Evolutionary conservation across 2,113 vertebrate species (phyloP).

Genomic region (Tretioscincus oriximinensis): DNA sequence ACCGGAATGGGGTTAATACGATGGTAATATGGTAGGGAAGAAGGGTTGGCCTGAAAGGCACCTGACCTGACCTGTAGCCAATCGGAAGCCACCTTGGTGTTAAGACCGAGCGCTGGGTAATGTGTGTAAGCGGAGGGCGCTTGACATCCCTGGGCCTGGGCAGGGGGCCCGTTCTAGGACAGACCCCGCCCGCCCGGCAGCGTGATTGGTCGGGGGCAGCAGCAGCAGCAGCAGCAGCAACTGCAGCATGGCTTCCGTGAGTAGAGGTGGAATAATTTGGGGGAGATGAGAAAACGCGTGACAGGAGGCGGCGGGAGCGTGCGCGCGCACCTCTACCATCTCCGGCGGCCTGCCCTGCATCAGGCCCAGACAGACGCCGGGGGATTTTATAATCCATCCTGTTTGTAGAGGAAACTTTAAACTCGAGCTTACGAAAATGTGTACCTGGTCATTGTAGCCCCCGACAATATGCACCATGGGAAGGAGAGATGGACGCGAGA

Average conservation of each 20-base stretch:
- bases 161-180: not conserved
- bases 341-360: not conserved
- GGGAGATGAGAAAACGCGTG: not conserved
- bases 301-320: not conserved
- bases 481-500: not conserved
- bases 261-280: not conserved
- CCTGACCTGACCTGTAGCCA: constrained; percentile 31
- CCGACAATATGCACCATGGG: not conserved
- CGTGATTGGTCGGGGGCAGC: not conserved
- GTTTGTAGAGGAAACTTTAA: not conserved
- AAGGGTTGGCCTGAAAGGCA: not conserved
- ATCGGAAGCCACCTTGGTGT: constrained; percentile 12
- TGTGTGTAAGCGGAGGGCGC: not conserved
- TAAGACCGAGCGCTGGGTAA: constrained; percentile 7
- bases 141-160: not conserved
- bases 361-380: not conserved
- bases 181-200: not conserved
- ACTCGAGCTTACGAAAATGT: too few species aligned
- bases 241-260: constrained; percentile 26
- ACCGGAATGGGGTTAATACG: too few species aligned
- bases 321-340: too few species aligned
- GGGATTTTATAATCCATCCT: not conserved
- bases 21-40: not conserved
- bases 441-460: not conserved
- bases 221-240: too few species aligned